These are phyloP conservation scores for Sphaeramia orbicularis DNA, from an alignment of 2,797 vertebrate genomes.

Conservation along the genomic window DNA sequence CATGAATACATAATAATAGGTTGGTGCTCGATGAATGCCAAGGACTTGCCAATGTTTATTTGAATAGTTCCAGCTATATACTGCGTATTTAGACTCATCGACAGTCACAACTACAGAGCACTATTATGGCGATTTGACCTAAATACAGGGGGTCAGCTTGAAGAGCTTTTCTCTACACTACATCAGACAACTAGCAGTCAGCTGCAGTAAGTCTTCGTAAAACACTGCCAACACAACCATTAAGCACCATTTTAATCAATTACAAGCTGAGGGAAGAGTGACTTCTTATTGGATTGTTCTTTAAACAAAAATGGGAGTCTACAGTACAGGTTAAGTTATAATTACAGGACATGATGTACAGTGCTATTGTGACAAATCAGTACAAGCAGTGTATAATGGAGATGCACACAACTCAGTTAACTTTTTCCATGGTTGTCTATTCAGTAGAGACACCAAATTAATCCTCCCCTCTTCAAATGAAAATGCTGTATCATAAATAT, in stretches of 20 bases:
- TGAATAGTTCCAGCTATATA: slow-evolving; percentile 64
- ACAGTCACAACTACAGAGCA: slow-evolving; percentile 45
- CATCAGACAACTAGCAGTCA: slow-evolving; percentile 18
- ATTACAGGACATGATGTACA: slow-evolving; percentile 34
- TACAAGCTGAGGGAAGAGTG: slow-evolving; percentile 16
- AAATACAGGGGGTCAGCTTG: slow-evolving; percentile 22
- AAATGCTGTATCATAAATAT: slow-evolving; percentile 33
- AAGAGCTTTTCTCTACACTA: slow-evolving; percentile 37
- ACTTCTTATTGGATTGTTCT: slow-evolving; percentile 16
- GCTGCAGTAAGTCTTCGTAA: slow-evolving; percentile 26
- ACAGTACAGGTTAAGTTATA: slow-evolving; percentile 18
- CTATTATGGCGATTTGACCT: slow-evolving; percentile 27
- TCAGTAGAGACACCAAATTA: slow-evolving; percentile 19
- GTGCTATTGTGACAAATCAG: slow-evolving; percentile 39
- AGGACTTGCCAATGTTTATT: slow-evolving; percentile 78
- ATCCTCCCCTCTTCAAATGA: slow-evolving; percentile 12
- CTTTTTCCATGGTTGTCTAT: slow-evolving; percentile 36
- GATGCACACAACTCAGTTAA: slow-evolving; percentile 20
- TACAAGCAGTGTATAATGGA: slow-evolving; percentile 7
- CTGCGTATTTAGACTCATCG: slow-evolving; percentile 56
- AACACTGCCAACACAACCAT: slow-evolving; percentile 75
- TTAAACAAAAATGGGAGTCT: slow-evolving; percentile 25
- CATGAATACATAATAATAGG: slow-evolving; percentile 64
- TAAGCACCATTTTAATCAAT: slow-evolving; percentile 49
- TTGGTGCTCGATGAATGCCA: slow-evolving; percentile 80